A percentile compares a stretch with the other conserved stretches of the same genome.
phyloP scores from a whole-genome alignment of 2,888 invertebrate genomes.

The Himalopsyche tibetana region DNA sequence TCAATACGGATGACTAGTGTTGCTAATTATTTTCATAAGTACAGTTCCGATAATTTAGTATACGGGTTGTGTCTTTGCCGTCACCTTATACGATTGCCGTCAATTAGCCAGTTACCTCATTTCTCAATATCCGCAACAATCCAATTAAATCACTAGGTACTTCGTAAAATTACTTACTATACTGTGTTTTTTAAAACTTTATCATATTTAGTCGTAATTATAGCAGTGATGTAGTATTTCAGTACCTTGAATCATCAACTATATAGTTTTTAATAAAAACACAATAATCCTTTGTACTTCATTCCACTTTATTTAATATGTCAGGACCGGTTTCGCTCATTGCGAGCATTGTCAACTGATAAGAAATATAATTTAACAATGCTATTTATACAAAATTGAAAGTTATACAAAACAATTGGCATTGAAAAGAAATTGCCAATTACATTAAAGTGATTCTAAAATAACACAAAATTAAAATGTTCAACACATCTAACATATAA shows the following conservation, averaged over 20 bases:
- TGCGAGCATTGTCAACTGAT: no score
- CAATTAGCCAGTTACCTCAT: not conserved
- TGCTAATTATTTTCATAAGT: constrained; percentile 1
- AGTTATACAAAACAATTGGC: no score
- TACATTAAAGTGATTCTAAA: no score
- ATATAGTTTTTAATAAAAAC: no score
- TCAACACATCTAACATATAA: no score
- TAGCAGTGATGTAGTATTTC: not conserved
- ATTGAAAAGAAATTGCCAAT: no score
- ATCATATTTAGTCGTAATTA: not conserved
- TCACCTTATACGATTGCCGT: constrained; percentile 1
- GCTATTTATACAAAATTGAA: no score
- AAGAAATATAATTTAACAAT: no score
- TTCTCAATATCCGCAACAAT: constrained; percentile 34
- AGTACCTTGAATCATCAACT: not conserved
- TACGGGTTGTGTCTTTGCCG: not conserved
- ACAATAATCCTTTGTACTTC: no score
- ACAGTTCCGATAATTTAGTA: not conserved
- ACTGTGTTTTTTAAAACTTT: not conserved
- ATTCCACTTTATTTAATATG: no score
- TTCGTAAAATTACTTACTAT: not conserved
- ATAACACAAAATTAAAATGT: no score
- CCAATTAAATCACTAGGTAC: not conserved
- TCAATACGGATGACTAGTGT: not conserved
- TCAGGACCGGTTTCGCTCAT: no score